Base-by-base conservation (phyloP, 2,113 vertebrate genomes). In the Lophotis ruficrista region DNA sequence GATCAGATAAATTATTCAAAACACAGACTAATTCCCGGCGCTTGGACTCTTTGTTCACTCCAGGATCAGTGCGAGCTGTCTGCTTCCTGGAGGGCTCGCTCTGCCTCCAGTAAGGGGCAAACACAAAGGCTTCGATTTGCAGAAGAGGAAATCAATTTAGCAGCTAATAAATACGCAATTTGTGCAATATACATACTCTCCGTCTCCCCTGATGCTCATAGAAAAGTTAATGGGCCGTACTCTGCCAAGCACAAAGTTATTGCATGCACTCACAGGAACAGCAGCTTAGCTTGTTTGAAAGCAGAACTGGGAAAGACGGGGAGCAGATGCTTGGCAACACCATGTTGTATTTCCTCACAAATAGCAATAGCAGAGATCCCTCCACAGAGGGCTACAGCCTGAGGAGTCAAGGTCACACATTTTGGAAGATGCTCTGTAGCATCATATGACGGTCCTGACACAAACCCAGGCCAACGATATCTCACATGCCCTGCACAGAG, bases 251-350 rank as follows among this genome's bases (percentile, higher is more conserved):
- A 43, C 61, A 25, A 62, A 64, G 62, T 69, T 79, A 66, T 14
- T 43, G 24, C 37, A 38, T 3, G 0, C 0, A 0, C 9, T 37
- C 53, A n/a, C 0, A 1, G 5, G 10, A 57, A 37, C 0, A 0
- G 37, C 57, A 60, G 24, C 2, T 37, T 12, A 35, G 68, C 85
- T 90, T 16, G 4, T 72, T 35, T 57, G 76, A 64, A 27, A 72
- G 43, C 43, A 70, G 65, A 41, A 38, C 16, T 0, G 0, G 21
- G 81, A 70, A 37, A 75, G 43, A 51, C 0, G 4, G 37, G n/a
- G 33, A 73, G 25, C 0, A 0, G 37, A 57, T 7, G 15, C 20
- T 15, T 50, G 47, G 33, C 68, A 88, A 31, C 22, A 21, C n/a
- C 3, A 4, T 1, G 14, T 5, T 77, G 28, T 43, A 38, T 48